Evolutionary conservation across 1,140 invertebrate genomes (phyloP), one percentile per base, ranked within the genome.

Genomic region (Drosophila baimaii): DNA sequence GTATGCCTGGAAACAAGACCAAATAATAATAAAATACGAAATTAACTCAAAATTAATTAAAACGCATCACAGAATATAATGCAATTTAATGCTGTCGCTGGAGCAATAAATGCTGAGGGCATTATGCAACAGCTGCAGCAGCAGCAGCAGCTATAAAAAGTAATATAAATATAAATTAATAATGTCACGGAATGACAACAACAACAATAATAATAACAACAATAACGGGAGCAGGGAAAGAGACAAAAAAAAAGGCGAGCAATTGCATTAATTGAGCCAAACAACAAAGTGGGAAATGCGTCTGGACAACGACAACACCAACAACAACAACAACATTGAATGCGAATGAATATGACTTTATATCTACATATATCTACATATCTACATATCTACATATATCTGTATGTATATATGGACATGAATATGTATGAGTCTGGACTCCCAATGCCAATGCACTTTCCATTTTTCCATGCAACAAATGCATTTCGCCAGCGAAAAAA

Each of bases 81-180:
- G 68, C 66, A 88, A 88, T 88, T 88, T 83, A 35, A 31, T 71
- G 76, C 63, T 56, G 76, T 66, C 62, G 69, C 56, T 61, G 51
- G 37, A 61, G 41, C 81, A 47, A 61, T 69, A 62, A 61, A 62
- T 57, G 49, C 62, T 59, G 57, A 77, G 72, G 55, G 73, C 73
- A 77, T 77, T 77, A 77, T 65, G 69, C 78, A 69, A 64, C 78
- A 76, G 61, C 69, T 68, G 49, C 57, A 37, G 43, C 78, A 76
- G 61, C 69, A 64, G 49, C 57, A 37, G 43, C 35, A 51, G 31
- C 49, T 58, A 81, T 61, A 81, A 86, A 88, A 80, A 88, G 76
- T 89, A 79, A 89, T 89, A 88, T 70, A 88, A 88, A 88, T 88
- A 88, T 88, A 88, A 88, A 88, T 88, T 89, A 88, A 88, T 88